Evolutionary conservation across 2,888 invertebrate genomes (phyloP).

Genomic region (Lepidochrysops patricia): DNA sequence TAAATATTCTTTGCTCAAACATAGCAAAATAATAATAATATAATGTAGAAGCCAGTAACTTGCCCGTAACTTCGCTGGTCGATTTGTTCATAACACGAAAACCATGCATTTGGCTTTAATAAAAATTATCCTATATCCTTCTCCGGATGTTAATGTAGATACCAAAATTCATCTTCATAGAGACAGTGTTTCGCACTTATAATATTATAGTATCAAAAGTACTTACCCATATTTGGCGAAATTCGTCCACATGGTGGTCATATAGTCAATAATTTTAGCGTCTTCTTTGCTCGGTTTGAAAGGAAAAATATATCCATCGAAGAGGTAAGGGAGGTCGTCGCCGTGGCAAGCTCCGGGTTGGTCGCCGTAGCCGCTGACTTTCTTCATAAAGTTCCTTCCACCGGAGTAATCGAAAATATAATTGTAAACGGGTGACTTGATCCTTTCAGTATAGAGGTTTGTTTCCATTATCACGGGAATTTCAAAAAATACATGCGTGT

Average conservation of each 20-base stretch:
- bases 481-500: slow-evolving; percentile 59
- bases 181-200: too few species aligned
- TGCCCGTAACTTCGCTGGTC: too few species aligned
- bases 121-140: too few species aligned
- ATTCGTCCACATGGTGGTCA: slow-evolving; percentile 58
- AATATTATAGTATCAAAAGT: background rate
- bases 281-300: slow-evolving; percentile 41
- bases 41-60: too few species aligned
- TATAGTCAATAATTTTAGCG: slow-evolving; percentile 38
- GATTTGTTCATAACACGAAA: too few species aligned
- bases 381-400: slow-evolving; percentile 48
- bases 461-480: slow-evolving; percentile 50
- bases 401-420: slow-evolving; percentile 55
- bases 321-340: slow-evolving; percentile 60
- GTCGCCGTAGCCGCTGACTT: slow-evolving; percentile 33
- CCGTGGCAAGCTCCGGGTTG: slow-evolving; percentile 49
- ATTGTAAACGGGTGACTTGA: slow-evolving; percentile 42
- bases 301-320: slow-evolving; percentile 43
- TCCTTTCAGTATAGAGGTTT: slow-evolving; percentile 31
- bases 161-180: too few species aligned
- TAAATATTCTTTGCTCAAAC: too few species aligned
- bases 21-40: too few species aligned
- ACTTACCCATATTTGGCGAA: slow-evolving; percentile 60
- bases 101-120: too few species aligned
- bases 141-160: too few species aligned